phyloP scores from a whole-genome alignment of 2,113 vertebrate species.

The Notothenia rossii region DNA sequence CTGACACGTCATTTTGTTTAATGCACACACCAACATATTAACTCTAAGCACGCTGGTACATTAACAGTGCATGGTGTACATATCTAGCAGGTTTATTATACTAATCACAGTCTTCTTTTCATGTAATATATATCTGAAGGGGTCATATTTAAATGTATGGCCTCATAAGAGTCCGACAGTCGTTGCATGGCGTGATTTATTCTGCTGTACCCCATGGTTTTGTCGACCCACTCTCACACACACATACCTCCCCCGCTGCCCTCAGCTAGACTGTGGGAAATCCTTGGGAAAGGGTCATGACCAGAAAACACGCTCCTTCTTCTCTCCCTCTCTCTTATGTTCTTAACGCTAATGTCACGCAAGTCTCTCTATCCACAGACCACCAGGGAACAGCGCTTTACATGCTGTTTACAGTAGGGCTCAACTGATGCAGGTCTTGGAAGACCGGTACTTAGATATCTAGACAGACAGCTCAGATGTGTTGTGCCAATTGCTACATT shows the following conservation, averaged over 20 bases:
- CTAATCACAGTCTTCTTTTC: neutral
- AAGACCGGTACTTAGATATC: neutral
- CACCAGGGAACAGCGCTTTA: conserved; percentile 42
- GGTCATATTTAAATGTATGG: neutral
- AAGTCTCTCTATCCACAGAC: conserved; percentile 55
- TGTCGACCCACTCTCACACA: neutral
- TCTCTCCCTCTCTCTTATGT: conserved; percentile 36
- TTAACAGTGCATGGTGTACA: neutral
- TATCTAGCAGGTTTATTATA: neutral
- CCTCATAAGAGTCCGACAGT: neutral
- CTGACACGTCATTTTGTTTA: neutral
- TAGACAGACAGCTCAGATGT: neutral
- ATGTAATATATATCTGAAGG: neutral
- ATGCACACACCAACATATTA: neutral
- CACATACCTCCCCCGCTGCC: conserved; percentile 30
- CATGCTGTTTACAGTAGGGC: conserved; percentile 29
- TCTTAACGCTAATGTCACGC: conserved; percentile 47
- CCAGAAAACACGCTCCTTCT: conserved; percentile 64
- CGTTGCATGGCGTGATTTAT: conserved; percentile 30
- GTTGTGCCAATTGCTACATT: neutral
- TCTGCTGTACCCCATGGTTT: conserved; percentile 26
- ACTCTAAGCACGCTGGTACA: neutral
- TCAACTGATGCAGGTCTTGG: neutral
- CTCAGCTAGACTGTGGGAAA: conserved; percentile 73
- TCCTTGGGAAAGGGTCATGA: conserved; percentile 72